Evolutionary conservation across 1,140 invertebrate species (phyloP).

Genomic region (Diabrotica undecimpunctata): DNA sequence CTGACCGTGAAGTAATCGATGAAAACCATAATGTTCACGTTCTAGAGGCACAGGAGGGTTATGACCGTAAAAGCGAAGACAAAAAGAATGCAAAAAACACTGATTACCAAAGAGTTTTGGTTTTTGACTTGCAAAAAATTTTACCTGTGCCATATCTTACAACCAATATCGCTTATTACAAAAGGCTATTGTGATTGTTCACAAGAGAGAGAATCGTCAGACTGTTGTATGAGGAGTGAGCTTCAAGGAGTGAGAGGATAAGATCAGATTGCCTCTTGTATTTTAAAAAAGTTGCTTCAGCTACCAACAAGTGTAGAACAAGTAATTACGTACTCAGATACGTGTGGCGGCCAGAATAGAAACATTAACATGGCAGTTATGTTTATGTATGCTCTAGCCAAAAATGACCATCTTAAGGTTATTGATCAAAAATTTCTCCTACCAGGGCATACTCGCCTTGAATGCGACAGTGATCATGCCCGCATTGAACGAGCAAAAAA

Average conservation of each 20-base stretch:
- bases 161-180: neutral
- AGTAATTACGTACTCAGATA: constrained; percentile 8
- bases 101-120: neutral
- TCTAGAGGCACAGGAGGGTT: neutral
- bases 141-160: neutral
- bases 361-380: no score
- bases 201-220: neutral
- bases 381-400: no score
- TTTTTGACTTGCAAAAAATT: no score
- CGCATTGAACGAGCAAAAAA: constrained; percentile 32
- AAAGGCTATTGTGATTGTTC: neutral
- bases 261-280: constrained; percentile 4
- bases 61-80: no score
- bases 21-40: neutral
- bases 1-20: neutral
- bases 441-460: constrained; percentile 41
- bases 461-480: constrained; percentile 39
- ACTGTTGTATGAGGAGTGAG: no score
- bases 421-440: constrained; percentile 44
- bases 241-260: neutral
- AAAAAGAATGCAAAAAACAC: neutral
- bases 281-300: neutral
- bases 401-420: no score
- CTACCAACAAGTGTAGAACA: constrained; percentile 4
- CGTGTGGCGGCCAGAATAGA: no score